phyloP scores from a whole-genome alignment of 2,888 invertebrate species.

The Ommatoiulus sabulosus region DNA sequence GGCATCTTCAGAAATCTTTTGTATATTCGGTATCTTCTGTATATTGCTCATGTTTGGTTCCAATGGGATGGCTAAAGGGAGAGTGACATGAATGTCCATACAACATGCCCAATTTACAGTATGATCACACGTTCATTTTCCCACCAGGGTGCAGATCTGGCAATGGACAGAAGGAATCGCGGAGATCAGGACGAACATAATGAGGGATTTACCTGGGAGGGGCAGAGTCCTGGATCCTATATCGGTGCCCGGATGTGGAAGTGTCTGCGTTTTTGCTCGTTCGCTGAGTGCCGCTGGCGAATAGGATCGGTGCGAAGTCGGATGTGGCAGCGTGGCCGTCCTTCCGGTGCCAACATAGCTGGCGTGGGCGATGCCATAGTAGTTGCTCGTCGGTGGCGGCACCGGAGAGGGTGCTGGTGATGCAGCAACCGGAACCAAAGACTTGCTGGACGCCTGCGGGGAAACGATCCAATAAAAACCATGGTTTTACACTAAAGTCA shows the following conservation, averaged over 20 bases:
- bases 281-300: slow-evolving; percentile 60
- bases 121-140: no score
- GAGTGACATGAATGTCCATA: no score
- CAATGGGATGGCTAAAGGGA: no score
- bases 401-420: neutral
- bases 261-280: slow-evolving; percentile 61
- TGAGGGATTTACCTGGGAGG: slow-evolving; percentile 35
- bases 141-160: neutral
- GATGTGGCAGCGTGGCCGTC: slow-evolving; percentile 62
- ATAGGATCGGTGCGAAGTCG: slow-evolving; percentile 61
- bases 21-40: no score
- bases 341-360: slow-evolving; percentile 59
- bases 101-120: no score
- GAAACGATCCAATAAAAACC: neutral
- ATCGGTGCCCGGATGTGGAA: slow-evolving; percentile 59
- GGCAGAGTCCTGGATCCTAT: slow-evolving; percentile 53
- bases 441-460: slow-evolving; percentile 45
- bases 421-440: neutral
- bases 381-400: slow-evolving; percentile 48
- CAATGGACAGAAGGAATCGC: neutral
- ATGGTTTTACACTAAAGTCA: neutral
- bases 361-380: slow-evolving; percentile 55
- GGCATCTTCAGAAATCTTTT: no score
- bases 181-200: neutral
- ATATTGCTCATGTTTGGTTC: no score